A percentile compares a stretch with the other conserved stretches of the same genome.
Conservation (phyloP, 2,888 invertebrate species). For the Periphyllus acericola region DNA sequence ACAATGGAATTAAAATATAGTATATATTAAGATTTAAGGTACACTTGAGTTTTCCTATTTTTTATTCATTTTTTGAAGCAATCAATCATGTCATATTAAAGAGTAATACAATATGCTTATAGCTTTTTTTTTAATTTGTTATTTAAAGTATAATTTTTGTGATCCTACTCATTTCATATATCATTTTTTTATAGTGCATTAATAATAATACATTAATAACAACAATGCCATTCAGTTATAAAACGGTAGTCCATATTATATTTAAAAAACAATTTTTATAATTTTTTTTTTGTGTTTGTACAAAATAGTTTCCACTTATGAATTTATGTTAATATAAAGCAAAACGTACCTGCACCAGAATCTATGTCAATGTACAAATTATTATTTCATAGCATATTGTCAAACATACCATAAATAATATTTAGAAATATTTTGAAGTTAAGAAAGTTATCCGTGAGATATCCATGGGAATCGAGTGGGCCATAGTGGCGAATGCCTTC, state of each 20-base stretch:
- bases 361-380: neutral
- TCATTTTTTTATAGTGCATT: neutral
- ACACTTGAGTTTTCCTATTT: too few relatives aligned
- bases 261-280: too few relatives aligned
- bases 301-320: neutral
- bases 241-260: neutral
- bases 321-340: neutral
- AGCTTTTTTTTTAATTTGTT: neutral
- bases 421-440: neutral
- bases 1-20: too few relatives aligned
- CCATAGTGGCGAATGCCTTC: too few relatives aligned
- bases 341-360: neutral
- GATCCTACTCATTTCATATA: neutral
- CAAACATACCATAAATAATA: neutral
- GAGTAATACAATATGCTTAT: too few relatives aligned
- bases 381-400: neutral
- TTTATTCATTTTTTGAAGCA: too few relatives aligned
- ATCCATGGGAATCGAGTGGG: too few relatives aligned
- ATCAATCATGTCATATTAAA: too few relatives aligned
- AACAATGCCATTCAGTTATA: neutral
- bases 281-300: neutral
- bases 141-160: neutral
- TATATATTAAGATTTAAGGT: too few relatives aligned
- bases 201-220: too few relatives aligned
- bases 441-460: too few relatives aligned